Evolutionary conservation across 2,113 vertebrate species (phyloP).

Genomic region (Motacilla alba): DNA sequence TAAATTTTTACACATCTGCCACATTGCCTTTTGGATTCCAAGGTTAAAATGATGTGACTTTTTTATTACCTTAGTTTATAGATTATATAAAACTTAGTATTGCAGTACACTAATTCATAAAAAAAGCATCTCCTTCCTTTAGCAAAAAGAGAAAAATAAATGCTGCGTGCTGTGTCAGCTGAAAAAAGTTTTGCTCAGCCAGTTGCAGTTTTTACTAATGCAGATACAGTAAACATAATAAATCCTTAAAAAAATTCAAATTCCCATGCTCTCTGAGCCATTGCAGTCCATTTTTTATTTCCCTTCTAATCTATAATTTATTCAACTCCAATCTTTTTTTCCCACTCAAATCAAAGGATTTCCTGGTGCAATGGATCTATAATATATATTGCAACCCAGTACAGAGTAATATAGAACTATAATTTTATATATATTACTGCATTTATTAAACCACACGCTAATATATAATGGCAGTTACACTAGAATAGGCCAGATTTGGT

Average conservation of each 20-base stretch:
- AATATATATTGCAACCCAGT: not conserved
- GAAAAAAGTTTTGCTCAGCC: slow-evolving; percentile 19
- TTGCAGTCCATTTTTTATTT: slow-evolving; percentile 27
- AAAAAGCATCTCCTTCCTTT: not conserved
- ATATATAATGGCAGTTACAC: not conserved
- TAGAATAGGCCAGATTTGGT: not conserved
- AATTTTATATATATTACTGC: not conserved
- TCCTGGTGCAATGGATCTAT: not conserved
- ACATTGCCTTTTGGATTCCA: not conserved
- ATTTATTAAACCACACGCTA: not conserved
- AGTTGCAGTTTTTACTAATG: slow-evolving; percentile 33
- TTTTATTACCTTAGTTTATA: slow-evolving; percentile 50
- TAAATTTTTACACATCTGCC: slow-evolving; percentile 33
- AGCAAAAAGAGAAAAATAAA: slow-evolving; percentile 10
- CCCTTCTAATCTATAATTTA: slow-evolving; percentile 14
- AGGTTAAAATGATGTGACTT: slow-evolving; percentile 20
- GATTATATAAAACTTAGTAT: slow-evolving; percentile 17
- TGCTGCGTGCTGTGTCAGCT: slow-evolving; percentile 17
- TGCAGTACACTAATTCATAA: slow-evolving; percentile 40
- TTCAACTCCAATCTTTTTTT: not conserved
- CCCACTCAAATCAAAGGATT: not conserved
- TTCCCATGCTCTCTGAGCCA: not conserved
- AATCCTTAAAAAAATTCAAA: slow-evolving; percentile 56
- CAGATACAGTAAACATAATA: slow-evolving; percentile 52
- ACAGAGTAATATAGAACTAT: not conserved